A percentile compares a stretch with the other conserved stretches of the same genome.
Evolutionary conservation across 1,140 invertebrate species (phyloP).

Genomic region (Nautilus pompilius): DNA sequence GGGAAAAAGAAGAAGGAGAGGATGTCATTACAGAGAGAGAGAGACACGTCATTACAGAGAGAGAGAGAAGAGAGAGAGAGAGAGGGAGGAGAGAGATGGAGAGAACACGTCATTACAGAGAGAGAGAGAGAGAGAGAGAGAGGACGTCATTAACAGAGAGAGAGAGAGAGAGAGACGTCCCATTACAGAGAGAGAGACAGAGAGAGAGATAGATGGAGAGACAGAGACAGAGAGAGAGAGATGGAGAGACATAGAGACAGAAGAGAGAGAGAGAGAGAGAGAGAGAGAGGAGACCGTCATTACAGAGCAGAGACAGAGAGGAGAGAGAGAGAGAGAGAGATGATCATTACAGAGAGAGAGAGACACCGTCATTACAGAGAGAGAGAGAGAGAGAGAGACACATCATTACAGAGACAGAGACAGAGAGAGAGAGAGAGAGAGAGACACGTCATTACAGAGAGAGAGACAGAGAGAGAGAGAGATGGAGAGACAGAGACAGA

Average conservation of each 20-base stretch:
- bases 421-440: neutral
- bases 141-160: neutral
- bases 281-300: neutral
- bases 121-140: neutral
- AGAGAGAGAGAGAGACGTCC: neutral
- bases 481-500: neutral
- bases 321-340: neutral
- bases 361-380: neutral
- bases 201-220: neutral
- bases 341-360: neutral
- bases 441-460: neutral
- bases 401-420: neutral
- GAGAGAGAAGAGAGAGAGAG: neutral
- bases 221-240: neutral
- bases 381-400: neutral
- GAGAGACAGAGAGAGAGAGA: neutral
- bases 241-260: neutral
- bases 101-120: neutral
- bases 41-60: too few relatives aligned
- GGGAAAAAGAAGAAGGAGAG: neutral
- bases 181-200: neutral
- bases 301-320: neutral
- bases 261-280: neutral
- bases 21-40: neutral
- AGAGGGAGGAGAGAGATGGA: neutral